A percentile compares a stretch with the other conserved stretches of the same genome.
phyloP scores from a whole-genome alignment of 2,797 vertebrate species.

The Babyrousa celebensis region DNA sequence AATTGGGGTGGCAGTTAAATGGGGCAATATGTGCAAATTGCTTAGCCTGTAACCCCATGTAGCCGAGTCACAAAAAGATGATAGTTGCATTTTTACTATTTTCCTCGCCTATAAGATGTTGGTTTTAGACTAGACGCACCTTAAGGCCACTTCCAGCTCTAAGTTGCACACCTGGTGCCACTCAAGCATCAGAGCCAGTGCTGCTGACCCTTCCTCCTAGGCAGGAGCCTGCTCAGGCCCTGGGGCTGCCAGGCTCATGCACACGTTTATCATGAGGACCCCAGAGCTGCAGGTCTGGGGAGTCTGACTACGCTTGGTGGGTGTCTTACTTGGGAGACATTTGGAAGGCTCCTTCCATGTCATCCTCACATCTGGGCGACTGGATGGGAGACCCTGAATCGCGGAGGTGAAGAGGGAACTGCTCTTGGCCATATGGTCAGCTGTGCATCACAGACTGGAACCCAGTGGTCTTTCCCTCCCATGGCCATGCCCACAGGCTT shows the following conservation, averaged over 20 bases:
- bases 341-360: neutral
- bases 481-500: neutral
- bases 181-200: neutral
- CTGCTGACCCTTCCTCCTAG: neutral
- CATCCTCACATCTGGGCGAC: neutral
- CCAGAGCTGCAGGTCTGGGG: neutral
- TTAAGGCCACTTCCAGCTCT: neutral
- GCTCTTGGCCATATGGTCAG: neutral
- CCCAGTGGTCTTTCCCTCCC: neutral
- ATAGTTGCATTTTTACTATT: neutral
- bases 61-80: no score
- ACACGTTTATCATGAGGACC: neutral
- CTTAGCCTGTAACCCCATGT: neutral
- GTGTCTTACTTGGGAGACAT: neutral
- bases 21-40: neutral
- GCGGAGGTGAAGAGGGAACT: neutral
- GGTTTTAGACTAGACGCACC: neutral
- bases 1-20: neutral
- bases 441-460: neutral
- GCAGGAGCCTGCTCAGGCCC: neutral
- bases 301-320: neutral
- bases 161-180: rapidly evolving
- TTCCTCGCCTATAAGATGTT: neutral
- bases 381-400: neutral
- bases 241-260: neutral